These are phyloP conservation scores for Anthopleura xanthogrammica DNA, from an alignment of 92 coral and sea anemone genomes.

Conservation along the genomic window DNA sequence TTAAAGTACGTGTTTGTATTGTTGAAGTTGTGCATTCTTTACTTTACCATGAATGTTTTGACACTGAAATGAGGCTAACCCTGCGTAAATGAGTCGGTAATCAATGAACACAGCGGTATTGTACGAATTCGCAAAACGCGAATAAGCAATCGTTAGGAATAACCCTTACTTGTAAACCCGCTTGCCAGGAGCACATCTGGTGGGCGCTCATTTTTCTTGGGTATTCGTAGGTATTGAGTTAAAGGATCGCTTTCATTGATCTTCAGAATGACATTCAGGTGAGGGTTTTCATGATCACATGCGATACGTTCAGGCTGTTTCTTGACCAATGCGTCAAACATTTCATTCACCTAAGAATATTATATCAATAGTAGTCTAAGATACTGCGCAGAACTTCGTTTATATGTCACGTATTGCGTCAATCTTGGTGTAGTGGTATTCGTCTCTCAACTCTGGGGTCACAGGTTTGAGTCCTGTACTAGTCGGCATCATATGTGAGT, in stretches of 20 bases:
- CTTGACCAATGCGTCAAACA: slow-evolving; percentile 77
- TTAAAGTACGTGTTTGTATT: no score
- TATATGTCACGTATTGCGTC: no score
- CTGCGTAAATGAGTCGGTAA: no score
- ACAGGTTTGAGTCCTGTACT: no score
- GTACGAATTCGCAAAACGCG: not conserved
- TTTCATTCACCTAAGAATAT: slow-evolving; percentile 59
- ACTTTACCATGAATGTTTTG: no score
- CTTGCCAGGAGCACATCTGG: slow-evolving; percentile 81
- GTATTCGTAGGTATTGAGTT: slow-evolving; percentile 70
- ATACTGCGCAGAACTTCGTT: no score
- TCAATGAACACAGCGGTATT: not conserved
- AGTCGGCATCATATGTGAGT: no score
- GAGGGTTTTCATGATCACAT: slow-evolving; percentile 72
- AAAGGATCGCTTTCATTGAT: slow-evolving; percentile 69
- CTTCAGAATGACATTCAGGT: slow-evolving; percentile 72
- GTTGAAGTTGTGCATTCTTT: no score
- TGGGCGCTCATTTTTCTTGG: slow-evolving; percentile 73
- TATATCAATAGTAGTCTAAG: not conserved
- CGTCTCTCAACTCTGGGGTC: no score
- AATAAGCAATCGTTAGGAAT: not conserved
- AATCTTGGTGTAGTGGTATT: no score
- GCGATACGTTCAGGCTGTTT: slow-evolving; percentile 67
- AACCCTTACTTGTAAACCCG: slow-evolving; percentile 86
- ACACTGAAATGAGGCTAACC: no score